These are phyloP conservation scores for Mus caroli DNA, from an alignment of 2,797 vertebrate genomes.

Conservation along the genomic window DNA sequence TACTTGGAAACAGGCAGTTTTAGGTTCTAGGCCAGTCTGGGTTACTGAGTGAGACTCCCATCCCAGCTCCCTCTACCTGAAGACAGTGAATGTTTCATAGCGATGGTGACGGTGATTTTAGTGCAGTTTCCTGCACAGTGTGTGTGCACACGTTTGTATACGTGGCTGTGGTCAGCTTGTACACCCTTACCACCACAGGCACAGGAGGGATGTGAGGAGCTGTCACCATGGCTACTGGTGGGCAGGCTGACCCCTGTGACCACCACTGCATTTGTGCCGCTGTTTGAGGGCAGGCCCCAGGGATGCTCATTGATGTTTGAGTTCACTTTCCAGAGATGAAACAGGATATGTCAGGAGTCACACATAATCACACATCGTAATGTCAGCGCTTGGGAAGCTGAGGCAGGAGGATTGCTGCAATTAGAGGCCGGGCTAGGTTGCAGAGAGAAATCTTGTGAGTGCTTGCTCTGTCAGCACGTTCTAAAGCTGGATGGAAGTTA, in stretches of 20 bases:
- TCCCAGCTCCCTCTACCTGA: not conserved
- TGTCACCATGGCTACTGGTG: too few relatives aligned
- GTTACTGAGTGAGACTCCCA: too few relatives aligned
- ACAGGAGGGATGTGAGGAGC: not conserved
- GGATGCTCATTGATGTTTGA: too few relatives aligned
- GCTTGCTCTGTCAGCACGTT: not conserved
- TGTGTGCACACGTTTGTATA: not conserved
- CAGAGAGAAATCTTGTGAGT: not conserved
- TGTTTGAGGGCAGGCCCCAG: not conserved
- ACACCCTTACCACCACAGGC: not conserved
- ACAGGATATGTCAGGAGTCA: not conserved
- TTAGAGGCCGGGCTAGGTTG: not conserved
- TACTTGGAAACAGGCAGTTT: not conserved
- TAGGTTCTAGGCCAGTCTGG: not conserved
- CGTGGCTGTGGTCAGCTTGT: not conserved
- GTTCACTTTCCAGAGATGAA: not conserved
- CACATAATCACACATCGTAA: not conserved
- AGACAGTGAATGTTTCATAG: too few relatives aligned
- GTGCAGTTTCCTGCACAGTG: not conserved
- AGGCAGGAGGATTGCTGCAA: not conserved
- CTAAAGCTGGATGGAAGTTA: not conserved
- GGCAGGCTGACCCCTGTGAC: not conserved
- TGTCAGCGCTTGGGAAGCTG: not conserved
- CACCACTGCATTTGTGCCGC: not conserved
- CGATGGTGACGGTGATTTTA: not conserved